Evolutionary conservation across 2,113 vertebrate species (phyloP), one percentile per base, ranked within the genome.

Genomic region (Solea solea): DNA sequence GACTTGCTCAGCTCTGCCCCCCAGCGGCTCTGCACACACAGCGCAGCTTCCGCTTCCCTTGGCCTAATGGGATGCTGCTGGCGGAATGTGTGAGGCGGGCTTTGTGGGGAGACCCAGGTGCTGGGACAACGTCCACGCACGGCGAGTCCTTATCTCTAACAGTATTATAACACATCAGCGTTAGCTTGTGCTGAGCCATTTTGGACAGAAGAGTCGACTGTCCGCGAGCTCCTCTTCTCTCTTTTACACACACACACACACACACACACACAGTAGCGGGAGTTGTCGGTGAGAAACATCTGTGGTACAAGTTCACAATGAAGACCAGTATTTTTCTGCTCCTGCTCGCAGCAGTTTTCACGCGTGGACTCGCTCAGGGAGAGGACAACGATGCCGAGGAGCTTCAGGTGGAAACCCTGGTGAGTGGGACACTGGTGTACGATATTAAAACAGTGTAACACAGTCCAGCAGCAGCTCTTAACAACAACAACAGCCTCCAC

Each of bases 341-440:
- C 11, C 49, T 92, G 6, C 66, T 89, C 61, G 55, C 92, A 44
- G 88, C 80, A 0, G 89, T 71, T 39, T 50, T 92, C 60, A 80
- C 72, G 25, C 78, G 78, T 21, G 75, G 80, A 56, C 62, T 83
- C 44, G 83, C 84, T 0, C 78, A 71, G 25, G 88, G 82, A 39
- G 84, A 92, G 0, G 74, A 86, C 7, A 28, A 70, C 7, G 60
- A 59, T 8, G 41, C 25, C 5, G 91, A 89, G 9, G 91, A 94
- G 80, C 71, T 93, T 56, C 71, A 86, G 44, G 93, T 94, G 80
- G 94, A 94, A 53, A 93, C 86, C 0, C 40, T 94, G 92, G 94
- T 94, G 73, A 93, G 94, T 80, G 39, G n/a, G 11, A 53, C 34
- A 50, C 27, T 8, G 27, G 1, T 34, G 28, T 56, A 16, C 50